Base-by-base conservation (phyloP, 2,113 vertebrate genomes). In the Pelecanus crispus region DNA sequence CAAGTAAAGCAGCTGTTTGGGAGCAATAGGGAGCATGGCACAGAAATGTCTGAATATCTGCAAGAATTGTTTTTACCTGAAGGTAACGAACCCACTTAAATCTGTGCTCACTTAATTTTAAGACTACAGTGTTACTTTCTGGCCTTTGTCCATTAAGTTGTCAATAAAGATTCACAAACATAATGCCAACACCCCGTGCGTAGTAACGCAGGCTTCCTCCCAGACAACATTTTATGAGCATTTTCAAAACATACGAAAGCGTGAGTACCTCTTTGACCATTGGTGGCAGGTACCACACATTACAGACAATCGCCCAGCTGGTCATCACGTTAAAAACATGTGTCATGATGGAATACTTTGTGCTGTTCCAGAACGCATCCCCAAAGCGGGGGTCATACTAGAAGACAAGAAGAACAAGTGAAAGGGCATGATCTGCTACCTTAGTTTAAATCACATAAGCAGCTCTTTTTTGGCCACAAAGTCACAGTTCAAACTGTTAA, bases 251-350 rank as follows among this genome's bases (percentile, higher is more conserved):
- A 28, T 3, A 31, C 5, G 6, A 36, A 65, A 81, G 65, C 0
- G 0, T 55, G 58, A 52, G 42, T 96, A 99, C 99, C 99, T 99
- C 98, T 97, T 96, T 98, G 67, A 96, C 98, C 99, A 99, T 99
- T 1, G 99, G 99, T 1, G 99, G 99, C 71, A 99, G 97, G 96
- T 99, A 99, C 99, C 99, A 99, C 82, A 99, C 99, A 0, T 99
- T 99, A 92, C 99, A 99, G 56, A 99, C 99, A 11, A 99, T 97
- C 86, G 99, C 99, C 99, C 99, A 99, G 98, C 99, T 99, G 88
- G 98, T 99, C 98, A 99, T 98, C 94, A 98, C 97, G 36, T 99
- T 97, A 61, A 99, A 98, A 81, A 97, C 73, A 83, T 99, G 99
- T 89, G 98, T 99, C 73, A 99, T 98, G 79, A 99, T 97, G 92